Conservation (phyloP, 1,140 invertebrate genomes). For the Ladona fulva region DNA sequence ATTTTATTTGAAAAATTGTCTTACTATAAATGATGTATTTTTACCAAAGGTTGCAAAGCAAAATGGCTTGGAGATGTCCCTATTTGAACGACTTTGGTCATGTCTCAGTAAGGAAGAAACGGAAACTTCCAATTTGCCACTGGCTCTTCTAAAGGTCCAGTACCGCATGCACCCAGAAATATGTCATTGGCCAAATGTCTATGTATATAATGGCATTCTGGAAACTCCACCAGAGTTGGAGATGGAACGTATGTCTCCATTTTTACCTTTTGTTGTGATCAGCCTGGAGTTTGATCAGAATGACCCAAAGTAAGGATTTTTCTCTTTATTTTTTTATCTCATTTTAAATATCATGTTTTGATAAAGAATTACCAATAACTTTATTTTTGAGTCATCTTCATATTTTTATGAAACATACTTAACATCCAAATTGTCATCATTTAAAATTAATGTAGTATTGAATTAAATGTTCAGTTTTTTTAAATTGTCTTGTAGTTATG, state of each 20-base stretch:
- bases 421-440: no score
- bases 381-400: no score
- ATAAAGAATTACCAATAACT: no score
- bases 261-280: slow-evolving; percentile 46
- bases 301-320: slow-evolving; percentile 25
- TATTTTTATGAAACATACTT: no score
- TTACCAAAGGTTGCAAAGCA: slow-evolving; percentile 45
- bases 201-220: slow-evolving; percentile 62
- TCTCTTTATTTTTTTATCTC: no score
- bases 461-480: no score
- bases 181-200: slow-evolving; percentile 59
- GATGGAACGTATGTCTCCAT: slow-evolving; percentile 26
- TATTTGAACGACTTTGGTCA: slow-evolving; percentile 51
- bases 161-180: slow-evolving; percentile 83
- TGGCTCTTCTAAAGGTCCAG: slow-evolving; percentile 59
- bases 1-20: neutral
- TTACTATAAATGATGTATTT: slow-evolving; percentile 17
- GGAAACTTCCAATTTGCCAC: slow-evolving; percentile 27
- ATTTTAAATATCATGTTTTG: no score
- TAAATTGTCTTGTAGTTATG: no score
- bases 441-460: no score
- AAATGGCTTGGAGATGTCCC: slow-evolving; percentile 48
- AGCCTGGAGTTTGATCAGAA: slow-evolving; percentile 39
- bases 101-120: slow-evolving; percentile 19
- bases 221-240: slow-evolving; percentile 35